These are phyloP conservation scores for Itoplectis maculator DNA, from an alignment of 2,888 invertebrate genomes.

Conservation along the genomic window DNA sequence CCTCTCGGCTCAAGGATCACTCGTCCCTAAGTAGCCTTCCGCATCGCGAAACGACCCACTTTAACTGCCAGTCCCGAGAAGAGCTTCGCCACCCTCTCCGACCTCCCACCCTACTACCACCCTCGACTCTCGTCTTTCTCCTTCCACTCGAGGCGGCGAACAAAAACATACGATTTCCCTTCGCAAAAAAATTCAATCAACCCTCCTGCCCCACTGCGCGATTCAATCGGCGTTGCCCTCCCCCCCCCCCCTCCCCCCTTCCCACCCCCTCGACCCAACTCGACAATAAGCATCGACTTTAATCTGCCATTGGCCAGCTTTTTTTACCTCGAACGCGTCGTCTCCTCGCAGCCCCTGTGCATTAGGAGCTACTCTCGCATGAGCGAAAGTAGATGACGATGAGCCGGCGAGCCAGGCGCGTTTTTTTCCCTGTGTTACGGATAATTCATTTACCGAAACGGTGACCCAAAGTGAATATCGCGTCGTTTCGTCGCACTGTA, in stretches of 20 bases:
- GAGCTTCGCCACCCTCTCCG: conserved; percentile 34
- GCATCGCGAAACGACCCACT: conserved; percentile 75
- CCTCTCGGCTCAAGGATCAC: conserved; percentile 77
- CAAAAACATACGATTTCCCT: conserved; percentile 61
- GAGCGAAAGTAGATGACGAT: too few species aligned
- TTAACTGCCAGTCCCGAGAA: conserved; percentile 70
- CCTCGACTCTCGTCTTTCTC: conserved; percentile 32
- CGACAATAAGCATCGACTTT: conserved; percentile 42
- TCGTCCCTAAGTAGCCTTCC: conserved; percentile 75
- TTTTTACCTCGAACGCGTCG: background rate
- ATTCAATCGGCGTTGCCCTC: conserved; percentile 47
- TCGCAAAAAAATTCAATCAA: conserved; percentile 46
- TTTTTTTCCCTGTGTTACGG: too few species aligned
- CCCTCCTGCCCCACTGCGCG: conserved; percentile 10
- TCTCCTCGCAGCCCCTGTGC: background rate
- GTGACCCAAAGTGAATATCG: too few species aligned
- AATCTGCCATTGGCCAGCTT: conserved; percentile 14
- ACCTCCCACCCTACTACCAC: too few species aligned
- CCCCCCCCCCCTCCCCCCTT: conserved; percentile 27
- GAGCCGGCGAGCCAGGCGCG: too few species aligned
- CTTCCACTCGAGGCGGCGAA: conserved; percentile 48
- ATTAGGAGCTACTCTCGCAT: too few species aligned
- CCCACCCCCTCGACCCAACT: conserved; percentile 14
- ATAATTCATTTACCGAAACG: too few species aligned
- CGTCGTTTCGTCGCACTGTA: too few species aligned